Percentiles rank a stretch among this genome's conserved stretches.
These are phyloP conservation scores for Triplophysa tibetana DNA, from an alignment of 2,113 vertebrate species.

Conservation along the genomic window DNA sequence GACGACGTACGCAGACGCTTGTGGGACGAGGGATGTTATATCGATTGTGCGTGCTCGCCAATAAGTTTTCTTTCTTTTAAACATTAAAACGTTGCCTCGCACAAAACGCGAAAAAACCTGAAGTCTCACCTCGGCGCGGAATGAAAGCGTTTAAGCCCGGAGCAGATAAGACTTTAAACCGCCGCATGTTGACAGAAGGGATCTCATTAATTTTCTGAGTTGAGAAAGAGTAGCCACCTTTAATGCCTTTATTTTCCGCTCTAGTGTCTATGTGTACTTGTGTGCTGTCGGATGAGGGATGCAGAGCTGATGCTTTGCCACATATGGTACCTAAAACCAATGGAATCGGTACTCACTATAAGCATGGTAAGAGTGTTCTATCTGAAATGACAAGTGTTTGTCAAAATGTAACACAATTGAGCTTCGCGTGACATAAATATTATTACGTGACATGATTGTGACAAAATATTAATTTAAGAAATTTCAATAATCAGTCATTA, in stretches of 20 bases:
- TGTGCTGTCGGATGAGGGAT: conserved; percentile 54
- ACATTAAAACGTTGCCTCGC: conserved; percentile 34
- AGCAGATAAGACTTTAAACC: conserved; percentile 43
- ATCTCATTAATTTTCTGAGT: conserved; percentile 64
- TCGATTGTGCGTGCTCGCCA: conserved; percentile 34
- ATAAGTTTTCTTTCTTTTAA: conserved; percentile 45
- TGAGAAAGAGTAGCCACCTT: conserved; percentile 59
- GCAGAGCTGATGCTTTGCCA: not conserved
- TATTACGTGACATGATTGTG: no score
- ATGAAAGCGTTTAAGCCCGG: conserved; percentile 29
- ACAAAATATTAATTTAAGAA: no score
- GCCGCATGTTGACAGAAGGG: conserved; percentile 66
- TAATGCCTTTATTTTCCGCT: conserved; percentile 53
- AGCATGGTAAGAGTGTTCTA: not conserved
- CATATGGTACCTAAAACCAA: conserved; percentile 29
- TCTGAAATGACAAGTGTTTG: not conserved
- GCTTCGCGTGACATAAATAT: no score
- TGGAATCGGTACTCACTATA: conserved; percentile 40
- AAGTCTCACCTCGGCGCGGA: conserved; percentile 15
- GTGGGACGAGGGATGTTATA: conserved; percentile 45
- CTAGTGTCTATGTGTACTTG: conserved; percentile 47
- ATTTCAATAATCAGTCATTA: no score
- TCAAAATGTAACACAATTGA: no score
- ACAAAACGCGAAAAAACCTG: conserved; percentile 8
- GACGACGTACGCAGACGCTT: conserved; percentile 39